Base-by-base conservation (phyloP, 2,797 vertebrate species). In the Cryptoprocta ferox region DNA sequence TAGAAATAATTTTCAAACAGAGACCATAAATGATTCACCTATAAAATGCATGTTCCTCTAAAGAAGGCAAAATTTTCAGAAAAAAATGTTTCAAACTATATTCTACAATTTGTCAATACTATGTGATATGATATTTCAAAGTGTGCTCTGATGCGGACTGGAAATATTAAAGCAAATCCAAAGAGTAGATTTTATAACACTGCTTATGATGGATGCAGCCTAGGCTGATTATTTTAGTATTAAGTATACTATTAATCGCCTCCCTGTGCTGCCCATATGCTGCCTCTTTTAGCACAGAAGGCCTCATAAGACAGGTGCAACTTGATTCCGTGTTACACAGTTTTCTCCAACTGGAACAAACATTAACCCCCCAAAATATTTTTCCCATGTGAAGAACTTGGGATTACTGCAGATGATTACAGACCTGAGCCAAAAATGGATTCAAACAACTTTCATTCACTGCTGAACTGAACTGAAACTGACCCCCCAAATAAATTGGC, bases 361-460 rank as follows among this genome's bases (percentile, higher is more conserved):
- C 13, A 82, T 84, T 79, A 96, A 73, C 32, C 10, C 35, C 68
- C n/a, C 35, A 32, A 91, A 83, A 79, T 89, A 89, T 19, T 86
- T 63, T 88, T 93, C 79, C 53, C 79, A 63, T 50, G 26, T 82
- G 35, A 92, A 87, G 78, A 59, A 89, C 32, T 88, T 50, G 76
- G 75, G 65, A 85, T 80, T 56, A 80, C 63, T 85, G 18, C 37
- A 75, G 21, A 86, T 80, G 81, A 91, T 84, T 78, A 84, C 19
- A 88, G 39, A 65, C 37, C 82, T 83, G 70, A 95, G 81, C 19
- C 59, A 96, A 88, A 96, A 96, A 94, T 85, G 28, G 73, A 95
- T 95, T 82, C 79, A 75, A 94, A 89, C 82, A 94, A 89, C 53
- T 93, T 93, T 91, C 79, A 95, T 95, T 97, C 89, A 97, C 63